These are phyloP conservation scores for Diachrysia chrysitis DNA, from an alignment of 2,888 invertebrate species.

Conservation along the genomic window DNA sequence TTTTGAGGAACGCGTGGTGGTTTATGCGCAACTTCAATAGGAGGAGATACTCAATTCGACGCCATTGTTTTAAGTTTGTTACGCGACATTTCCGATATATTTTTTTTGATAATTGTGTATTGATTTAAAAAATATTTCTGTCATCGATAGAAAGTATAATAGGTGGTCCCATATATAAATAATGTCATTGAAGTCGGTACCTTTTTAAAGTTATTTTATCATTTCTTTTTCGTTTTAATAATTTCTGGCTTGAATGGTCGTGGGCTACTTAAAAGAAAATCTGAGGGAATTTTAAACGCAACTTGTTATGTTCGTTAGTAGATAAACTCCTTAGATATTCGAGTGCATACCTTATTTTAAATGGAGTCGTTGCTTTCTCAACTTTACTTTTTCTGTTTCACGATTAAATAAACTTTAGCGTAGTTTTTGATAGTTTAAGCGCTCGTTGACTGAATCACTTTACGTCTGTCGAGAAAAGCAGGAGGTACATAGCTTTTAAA, in stretches of 20 bases:
- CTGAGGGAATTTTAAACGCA: background rate
- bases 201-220: no score
- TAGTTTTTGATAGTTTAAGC: constrained; percentile 1
- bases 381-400: constrained; percentile 1
- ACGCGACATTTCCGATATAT: no score
- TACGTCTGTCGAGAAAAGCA: background rate
- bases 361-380: constrained; percentile 1
- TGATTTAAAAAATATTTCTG: no score
- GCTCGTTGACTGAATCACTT: background rate
- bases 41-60: no score
- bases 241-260: background rate
- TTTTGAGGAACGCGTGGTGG: no score
- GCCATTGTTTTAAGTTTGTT: no score
- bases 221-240: background rate
- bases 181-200: no score
- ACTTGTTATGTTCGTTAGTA: background rate
- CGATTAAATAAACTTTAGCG: constrained; percentile 3
- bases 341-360: constrained; percentile 4
- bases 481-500: background rate
- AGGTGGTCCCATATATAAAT: no score
- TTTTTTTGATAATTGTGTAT: no score
- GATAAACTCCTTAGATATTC: background rate
- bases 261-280: background rate
- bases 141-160: no score
- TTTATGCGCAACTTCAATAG: no score